Base-by-base conservation (phyloP, 2,797 vertebrate genomes). In the Otolemur crassicaudatus region DNA sequence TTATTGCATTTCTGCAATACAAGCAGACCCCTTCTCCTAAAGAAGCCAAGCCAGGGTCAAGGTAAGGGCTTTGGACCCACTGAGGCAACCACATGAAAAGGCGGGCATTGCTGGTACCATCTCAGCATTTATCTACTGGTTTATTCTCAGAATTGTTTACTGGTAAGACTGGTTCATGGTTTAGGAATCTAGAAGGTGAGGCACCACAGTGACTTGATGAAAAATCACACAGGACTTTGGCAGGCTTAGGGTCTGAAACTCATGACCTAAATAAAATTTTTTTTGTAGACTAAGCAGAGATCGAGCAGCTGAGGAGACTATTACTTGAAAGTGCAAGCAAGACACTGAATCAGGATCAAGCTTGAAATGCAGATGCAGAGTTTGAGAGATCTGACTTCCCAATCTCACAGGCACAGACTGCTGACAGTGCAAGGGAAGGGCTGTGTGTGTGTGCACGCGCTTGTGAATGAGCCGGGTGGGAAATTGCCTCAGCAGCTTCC, bases 381-480 rank as follows among this genome's bases (percentile, higher is more conserved):
- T 53, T 27, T 25, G 67, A 73, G 46, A 43, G 63, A 40, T 0
- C 10, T 13, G 16, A 34, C 12, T 37, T 73, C 77, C 67, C 13
- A 0, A 5, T 43, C 40, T 72, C 20, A 8, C 56, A 49, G 25
- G 56, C 19, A 31, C 8, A 79, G 63, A 31, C 22, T 0, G 11
- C 17, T 29, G 73, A 17, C 3, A 0, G 53, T 16, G 43, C 3
- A 11, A 3, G 34, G 22, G 12, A 20, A 61, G 58, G 34, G 23
- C 2, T 2, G 2, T 13, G 12, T 61, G 2, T 1, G 23, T n/a
- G 10, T 17, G 10, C 12, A 4, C 9, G 13, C 9, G 8, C 37
- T 29, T 1, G 4, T 56, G 11, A 49, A 27, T 12, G 46, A 76
- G 81, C 70, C 12, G 25, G 31, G 23, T 29, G 46, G 76, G 63